Conservation (phyloP, 92 coral and sea anemone species). For the Siderastrea radians region DNA sequence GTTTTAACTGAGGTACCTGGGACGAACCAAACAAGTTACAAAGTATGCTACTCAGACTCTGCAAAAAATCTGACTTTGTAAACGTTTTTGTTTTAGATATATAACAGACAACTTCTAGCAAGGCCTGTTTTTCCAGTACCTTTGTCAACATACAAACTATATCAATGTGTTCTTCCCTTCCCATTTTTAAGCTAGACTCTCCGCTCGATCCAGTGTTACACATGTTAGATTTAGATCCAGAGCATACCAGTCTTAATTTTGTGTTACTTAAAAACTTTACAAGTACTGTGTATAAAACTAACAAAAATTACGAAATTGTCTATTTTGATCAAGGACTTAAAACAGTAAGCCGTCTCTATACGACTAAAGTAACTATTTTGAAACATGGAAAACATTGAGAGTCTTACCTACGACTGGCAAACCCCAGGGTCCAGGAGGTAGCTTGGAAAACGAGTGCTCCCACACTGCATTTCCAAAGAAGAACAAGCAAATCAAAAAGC, state of each 20-base stretch:
- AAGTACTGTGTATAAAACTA: neutral
- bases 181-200: neutral
- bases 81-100: neutral
- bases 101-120: neutral
- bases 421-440: conserved; percentile 71
- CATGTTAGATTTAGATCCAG: neutral
- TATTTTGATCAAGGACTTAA: neutral
- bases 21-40: neutral
- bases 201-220: neutral
- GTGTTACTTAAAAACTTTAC: neutral
- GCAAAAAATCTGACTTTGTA: too few species aligned
- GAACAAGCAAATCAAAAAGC: conserved; percentile 21
- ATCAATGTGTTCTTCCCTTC: neutral
- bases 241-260: too few species aligned
- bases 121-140: neutral
- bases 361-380: neutral
- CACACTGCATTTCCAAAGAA: conserved; percentile 38
- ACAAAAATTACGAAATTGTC: too few species aligned
- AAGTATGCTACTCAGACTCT: neutral
- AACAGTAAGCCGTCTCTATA: neutral
- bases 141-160: neutral
- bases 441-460: conserved; percentile 33
- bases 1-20: neutral
- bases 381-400: too few species aligned
- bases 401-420: conserved; percentile 58